A percentile compares a stretch with the other conserved stretches of the same genome.
phyloP scores from a whole-genome alignment of 2,888 invertebrate species.

The Agonopterix arenella region DNA sequence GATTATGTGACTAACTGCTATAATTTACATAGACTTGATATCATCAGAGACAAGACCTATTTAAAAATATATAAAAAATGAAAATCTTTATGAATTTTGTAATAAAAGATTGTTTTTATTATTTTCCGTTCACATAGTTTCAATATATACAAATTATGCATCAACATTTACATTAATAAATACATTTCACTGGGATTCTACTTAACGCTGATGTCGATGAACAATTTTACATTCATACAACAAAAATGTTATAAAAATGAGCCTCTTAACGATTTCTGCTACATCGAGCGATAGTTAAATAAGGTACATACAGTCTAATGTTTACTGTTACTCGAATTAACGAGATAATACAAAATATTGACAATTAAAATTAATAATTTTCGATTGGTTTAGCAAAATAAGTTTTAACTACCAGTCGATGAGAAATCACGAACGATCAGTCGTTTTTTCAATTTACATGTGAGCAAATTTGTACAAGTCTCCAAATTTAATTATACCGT shows the following conservation, averaged over 20 bases:
- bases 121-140: slow-evolving; percentile 65
- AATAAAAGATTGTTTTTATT: slow-evolving; percentile 70
- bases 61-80: slow-evolving; percentile 38
- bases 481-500: slow-evolving; percentile 63
- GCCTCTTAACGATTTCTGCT: slow-evolving; percentile 31
- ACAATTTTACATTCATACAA: slow-evolving; percentile 51
- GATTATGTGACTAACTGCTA: slow-evolving; percentile 45
- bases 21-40: slow-evolving; percentile 6
- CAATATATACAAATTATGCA: slow-evolving; percentile 74
- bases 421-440: slow-evolving; percentile 67
- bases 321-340: background rate
- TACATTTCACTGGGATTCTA: slow-evolving; percentile 54
- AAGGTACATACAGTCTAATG: slow-evolving; percentile 5
- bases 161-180: slow-evolving; percentile 69
- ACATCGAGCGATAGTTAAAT: slow-evolving; percentile 38
- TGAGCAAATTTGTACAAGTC: slow-evolving; percentile 75
- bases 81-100: slow-evolving; percentile 58
- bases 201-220: slow-evolving; percentile 42
- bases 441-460: slow-evolving; percentile 69
- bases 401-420: slow-evolving; percentile 65
- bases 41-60: slow-evolving; percentile 70
- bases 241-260: slow-evolving; percentile 57
- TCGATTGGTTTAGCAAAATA: background rate
- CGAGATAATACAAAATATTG: background rate
- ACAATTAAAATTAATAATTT: background rate